These are phyloP conservation scores for Elanoides forficatus DNA, from an alignment of 2,113 vertebrate species.

Conservation along the genomic window DNA sequence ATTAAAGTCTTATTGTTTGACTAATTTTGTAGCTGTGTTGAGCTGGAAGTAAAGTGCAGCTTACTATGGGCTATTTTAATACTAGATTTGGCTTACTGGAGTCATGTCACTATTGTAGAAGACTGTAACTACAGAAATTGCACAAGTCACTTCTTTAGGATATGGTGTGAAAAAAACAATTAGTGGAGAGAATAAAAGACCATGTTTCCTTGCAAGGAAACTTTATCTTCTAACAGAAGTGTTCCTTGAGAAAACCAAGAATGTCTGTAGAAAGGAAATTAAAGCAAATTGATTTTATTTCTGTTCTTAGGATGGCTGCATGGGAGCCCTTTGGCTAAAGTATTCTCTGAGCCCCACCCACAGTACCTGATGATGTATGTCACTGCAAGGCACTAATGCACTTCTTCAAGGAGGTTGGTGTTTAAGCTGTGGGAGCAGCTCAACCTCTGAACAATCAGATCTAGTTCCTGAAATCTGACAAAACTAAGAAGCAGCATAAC, in stretches of 20 bases:
- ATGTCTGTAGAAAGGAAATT: neutral
- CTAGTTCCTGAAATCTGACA: neutral
- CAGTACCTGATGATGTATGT: neutral
- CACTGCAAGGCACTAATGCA: neutral
- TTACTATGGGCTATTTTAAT: neutral
- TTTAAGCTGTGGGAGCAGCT: neutral
- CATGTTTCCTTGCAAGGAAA: neutral
- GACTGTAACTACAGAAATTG: neutral
- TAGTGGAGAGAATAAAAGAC: neutral
- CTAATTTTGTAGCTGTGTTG: neutral
- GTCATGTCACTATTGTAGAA: neutral
- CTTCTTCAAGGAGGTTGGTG: neutral
- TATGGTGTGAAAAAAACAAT: neutral
- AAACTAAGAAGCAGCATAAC: neutral
- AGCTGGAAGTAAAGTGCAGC: neutral
- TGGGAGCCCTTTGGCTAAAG: neutral
- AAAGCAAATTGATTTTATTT: neutral
- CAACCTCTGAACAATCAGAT: neutral
- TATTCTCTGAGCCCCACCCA: neutral
- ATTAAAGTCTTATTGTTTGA: neutral
- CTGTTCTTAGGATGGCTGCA: neutral
- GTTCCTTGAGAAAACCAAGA: neutral
- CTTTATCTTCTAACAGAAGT: neutral
- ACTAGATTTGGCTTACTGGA: neutral
- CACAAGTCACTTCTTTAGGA: neutral